phyloP scores from a whole-genome alignment of 2,113 vertebrate genomes.

The Onychostruthus taczanowskii region DNA sequence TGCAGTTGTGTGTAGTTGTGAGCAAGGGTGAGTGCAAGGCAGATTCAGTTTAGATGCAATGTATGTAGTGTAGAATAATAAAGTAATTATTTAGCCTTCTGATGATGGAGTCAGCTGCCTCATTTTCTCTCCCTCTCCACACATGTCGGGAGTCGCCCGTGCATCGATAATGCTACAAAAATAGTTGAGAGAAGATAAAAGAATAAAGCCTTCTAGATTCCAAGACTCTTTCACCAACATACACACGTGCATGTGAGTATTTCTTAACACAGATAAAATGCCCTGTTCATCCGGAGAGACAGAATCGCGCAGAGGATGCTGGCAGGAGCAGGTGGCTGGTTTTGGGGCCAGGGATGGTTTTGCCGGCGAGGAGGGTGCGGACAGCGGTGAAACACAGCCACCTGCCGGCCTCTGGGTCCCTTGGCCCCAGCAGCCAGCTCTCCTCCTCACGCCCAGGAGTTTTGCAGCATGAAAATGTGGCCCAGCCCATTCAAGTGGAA shows the following conservation, averaged over 20 bases:
- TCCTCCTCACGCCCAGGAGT: accelerated
- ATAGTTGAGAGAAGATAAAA: background rate
- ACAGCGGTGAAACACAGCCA: conserved; percentile 13
- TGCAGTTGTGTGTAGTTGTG: no score
- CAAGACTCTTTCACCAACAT: background rate
- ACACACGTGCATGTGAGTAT: accelerated
- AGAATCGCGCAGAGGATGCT: background rate
- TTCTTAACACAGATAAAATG: background rate
- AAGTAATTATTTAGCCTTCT: no score
- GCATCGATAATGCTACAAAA: background rate
- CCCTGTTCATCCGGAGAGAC: accelerated
- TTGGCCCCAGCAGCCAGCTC: background rate
- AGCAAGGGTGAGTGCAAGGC: no score
- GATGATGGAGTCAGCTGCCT: no score
- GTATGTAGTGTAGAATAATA: no score
- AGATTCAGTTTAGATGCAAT: no score
- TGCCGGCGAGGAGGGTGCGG: accelerated
- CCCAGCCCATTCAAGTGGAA: background rate
- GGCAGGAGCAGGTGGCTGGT: background rate
- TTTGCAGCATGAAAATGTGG: background rate
- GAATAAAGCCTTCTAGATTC: background rate
- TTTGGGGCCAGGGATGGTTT: accelerated
- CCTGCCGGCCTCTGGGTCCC: background rate
- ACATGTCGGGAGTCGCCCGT: no score
- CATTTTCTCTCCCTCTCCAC: no score